Evolutionary conservation across 2,113 vertebrate genomes (phyloP).

Genomic region (Syngnathus floridae): DNA sequence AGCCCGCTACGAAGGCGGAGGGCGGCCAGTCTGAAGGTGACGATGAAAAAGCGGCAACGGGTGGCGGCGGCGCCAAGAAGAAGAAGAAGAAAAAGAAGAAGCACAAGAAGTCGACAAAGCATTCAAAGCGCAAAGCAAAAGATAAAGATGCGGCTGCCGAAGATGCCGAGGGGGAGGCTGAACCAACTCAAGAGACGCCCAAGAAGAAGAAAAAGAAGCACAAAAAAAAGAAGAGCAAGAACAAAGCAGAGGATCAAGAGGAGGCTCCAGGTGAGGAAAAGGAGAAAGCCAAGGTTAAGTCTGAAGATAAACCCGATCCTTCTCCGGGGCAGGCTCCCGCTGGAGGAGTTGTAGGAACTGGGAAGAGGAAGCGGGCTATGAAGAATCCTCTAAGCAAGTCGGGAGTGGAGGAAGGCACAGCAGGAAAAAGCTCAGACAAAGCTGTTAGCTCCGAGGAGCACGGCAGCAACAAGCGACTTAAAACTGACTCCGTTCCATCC

Average conservation of each 20-base stretch:
- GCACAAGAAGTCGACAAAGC: constrained; percentile 94
- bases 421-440: constrained; percentile 30
- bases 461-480: constrained; percentile 67
- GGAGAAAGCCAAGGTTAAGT: constrained; percentile 58
- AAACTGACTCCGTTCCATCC: constrained; percentile 53
- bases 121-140: constrained; percentile 78
- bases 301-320: constrained; percentile 33
- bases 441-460: constrained; percentile 45
- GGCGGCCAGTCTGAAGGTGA: constrained; percentile 33
- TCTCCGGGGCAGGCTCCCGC: not conserved
- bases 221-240: constrained; percentile 84
- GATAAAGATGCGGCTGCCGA: constrained; percentile 58
- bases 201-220: constrained; percentile 91
- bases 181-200: constrained; percentile 73
- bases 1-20: constrained; percentile 36
- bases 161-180: constrained; percentile 72
- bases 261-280: constrained; percentile 51
- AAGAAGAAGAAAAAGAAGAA: constrained; percentile 93
- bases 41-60: constrained; percentile 49
- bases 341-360: not conserved
- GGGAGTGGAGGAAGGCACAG: not conserved
- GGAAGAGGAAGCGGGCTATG: not conserved
- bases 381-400: not conserved
- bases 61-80: constrained; percentile 64
- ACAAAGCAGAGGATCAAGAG: constrained; percentile 52